These are phyloP conservation scores for Sus scrofa DNA, from an alignment of 2,113 vertebrate species.

Conservation along the genomic window DNA sequence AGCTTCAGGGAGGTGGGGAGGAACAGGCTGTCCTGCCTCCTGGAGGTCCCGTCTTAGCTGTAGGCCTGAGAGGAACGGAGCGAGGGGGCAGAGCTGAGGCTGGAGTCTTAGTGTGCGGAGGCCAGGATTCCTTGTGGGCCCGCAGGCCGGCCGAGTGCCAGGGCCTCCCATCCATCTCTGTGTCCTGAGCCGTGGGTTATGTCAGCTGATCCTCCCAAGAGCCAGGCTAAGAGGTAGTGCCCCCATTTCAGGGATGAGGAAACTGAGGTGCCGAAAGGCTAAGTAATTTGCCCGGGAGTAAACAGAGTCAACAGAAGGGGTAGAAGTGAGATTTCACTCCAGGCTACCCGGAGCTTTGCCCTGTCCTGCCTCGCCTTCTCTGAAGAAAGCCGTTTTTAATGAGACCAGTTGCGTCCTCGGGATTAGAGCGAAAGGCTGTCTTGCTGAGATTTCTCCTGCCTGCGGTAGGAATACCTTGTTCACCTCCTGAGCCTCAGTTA, in stretches of 20 bases:
- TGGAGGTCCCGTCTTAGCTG: slow-evolving; percentile 29
- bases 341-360: background rate
- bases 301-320: background rate
- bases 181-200: background rate
- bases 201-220: background rate
- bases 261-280: background rate
- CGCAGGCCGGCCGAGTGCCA: background rate
- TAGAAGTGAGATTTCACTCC: background rate
- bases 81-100: background rate
- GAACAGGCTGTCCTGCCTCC: background rate
- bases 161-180: background rate
- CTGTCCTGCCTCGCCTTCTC: background rate
- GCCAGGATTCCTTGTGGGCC: background rate
- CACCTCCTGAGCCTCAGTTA: background rate
- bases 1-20: background rate
- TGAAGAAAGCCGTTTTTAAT: background rate
- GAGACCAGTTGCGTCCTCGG: background rate
- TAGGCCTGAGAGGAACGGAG: background rate
- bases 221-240: slow-evolving; percentile 5
- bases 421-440: background rate
- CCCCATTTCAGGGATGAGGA: background rate
- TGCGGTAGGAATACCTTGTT: background rate
- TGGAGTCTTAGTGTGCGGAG: background rate
- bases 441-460: background rate
- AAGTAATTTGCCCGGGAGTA: background rate